A percentile compares a stretch with the other conserved stretches of the same genome.
Conservation (phyloP, 2,113 vertebrate species). For the Trogon melanurus region DNA sequence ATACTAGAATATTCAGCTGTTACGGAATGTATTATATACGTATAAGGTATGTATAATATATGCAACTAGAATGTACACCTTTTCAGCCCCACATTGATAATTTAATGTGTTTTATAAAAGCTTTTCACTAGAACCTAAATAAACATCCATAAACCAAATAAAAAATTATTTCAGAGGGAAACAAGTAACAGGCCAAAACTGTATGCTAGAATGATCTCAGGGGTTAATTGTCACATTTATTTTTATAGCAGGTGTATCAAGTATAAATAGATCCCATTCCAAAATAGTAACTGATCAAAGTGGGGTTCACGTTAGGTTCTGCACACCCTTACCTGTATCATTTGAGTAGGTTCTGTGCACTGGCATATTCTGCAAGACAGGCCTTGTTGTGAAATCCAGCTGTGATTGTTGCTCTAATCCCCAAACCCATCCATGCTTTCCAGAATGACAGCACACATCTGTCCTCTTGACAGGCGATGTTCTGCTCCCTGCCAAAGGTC, state of each 20-base stretch:
- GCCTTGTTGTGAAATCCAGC: background rate
- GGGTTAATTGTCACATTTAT: slow-evolving; percentile 57
- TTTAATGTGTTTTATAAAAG: slow-evolving; percentile 73
- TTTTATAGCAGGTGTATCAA: slow-evolving; percentile 51
- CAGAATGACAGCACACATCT: background rate
- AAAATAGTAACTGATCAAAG: background rate
- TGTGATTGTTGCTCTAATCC: background rate
- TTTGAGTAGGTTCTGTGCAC: background rate
- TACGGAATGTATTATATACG: slow-evolving; percentile 17
- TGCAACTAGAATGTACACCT: slow-evolving; percentile 51
- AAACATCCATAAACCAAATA: slow-evolving; percentile 63
- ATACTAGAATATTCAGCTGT: slow-evolving; percentile 21
- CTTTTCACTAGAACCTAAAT: slow-evolving; percentile 71
- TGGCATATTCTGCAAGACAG: background rate
- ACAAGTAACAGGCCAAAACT: slow-evolving; percentile 48
- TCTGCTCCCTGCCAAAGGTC: background rate
- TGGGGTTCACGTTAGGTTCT: slow-evolving; percentile 16
- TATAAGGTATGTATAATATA: slow-evolving; percentile 54
- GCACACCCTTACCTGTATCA: background rate
- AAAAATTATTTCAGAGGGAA: slow-evolving; percentile 57
- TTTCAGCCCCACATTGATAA: slow-evolving; percentile 47
- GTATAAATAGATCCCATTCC: slow-evolving; percentile 24
- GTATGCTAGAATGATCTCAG: slow-evolving; percentile 68
- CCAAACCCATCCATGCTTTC: background rate
- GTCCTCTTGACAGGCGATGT: background rate